Conservation (phyloP, 1,140 invertebrate genomes). For the roundworm (Caenorhabditis elegans) region WBcel235 BX284604.4:12604001-12604500, state of each 20-base stretch:
- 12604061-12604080: background rate
- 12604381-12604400: background rate
- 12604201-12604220: background rate
- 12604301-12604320: too few relatives aligned
- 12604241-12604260: too few relatives aligned
- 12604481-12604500: background rate
- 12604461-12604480: background rate
- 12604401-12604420: conserved; percentile 22
- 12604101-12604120: conserved; percentile 3
- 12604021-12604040: too few relatives aligned
- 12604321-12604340: too few relatives aligned
- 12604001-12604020: too few relatives aligned
- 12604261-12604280: too few relatives aligned
- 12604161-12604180: background rate
- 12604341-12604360: too few relatives aligned
- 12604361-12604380: background rate
- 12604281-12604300: too few relatives aligned
- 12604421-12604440: conserved; percentile 7
- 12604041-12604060: too few relatives aligned
- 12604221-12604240: background rate
- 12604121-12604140: background rate
- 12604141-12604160: background rate
- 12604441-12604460: background rate
- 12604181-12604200: background rate
- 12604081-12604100: conserved; percentile 26